These are phyloP conservation scores for Tridacna crocea DNA, from an alignment of 2,888 invertebrate genomes.

Conservation along the genomic window DNA sequence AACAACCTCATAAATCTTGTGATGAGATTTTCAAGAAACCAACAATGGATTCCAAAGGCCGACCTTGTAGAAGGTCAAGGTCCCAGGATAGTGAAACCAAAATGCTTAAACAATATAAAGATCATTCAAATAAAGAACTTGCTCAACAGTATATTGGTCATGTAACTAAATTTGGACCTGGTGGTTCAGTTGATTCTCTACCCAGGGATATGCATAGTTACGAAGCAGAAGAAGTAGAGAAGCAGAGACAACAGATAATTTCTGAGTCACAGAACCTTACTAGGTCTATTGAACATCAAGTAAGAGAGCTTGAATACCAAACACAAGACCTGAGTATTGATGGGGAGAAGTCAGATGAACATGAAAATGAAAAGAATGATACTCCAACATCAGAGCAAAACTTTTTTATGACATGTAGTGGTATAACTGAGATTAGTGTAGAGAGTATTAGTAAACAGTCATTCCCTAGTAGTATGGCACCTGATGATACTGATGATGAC, in stretches of 20 bases:
- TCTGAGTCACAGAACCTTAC: conserved; percentile 59
- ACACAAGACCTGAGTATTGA: conserved; percentile 26
- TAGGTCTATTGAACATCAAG: conserved; percentile 46
- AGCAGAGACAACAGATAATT: conserved; percentile 55
- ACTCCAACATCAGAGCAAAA: conserved; percentile 82
- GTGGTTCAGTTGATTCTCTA: conserved; percentile 46
- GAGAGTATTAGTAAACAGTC: conserved; percentile 62
- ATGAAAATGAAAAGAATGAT: conserved; percentile 57
- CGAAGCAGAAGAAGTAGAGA: conserved; percentile 28
- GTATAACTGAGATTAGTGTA: conserved; percentile 62
- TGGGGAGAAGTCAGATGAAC: conserved; percentile 56
- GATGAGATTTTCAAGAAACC: conserved; percentile 66
- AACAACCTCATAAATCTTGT: conserved; percentile 65
- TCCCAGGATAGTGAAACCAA: conserved; percentile 85
- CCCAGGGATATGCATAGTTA: background rate
- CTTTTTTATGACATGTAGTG: conserved; percentile 65
- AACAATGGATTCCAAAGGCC: conserved; percentile 55
- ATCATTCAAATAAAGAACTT: conserved; percentile 72
- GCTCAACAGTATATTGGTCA: conserved; percentile 46
- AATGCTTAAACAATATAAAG: conserved; percentile 69
- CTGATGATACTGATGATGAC: conserved; percentile 46
- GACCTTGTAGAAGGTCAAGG: conserved; percentile 88
- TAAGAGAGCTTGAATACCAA: conserved; percentile 37
- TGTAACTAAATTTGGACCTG: conserved; percentile 27
- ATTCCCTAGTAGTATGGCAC: conserved; percentile 55